Conservation (phyloP, 2,113 vertebrate genomes). For the Setophaga coronata region DNA sequence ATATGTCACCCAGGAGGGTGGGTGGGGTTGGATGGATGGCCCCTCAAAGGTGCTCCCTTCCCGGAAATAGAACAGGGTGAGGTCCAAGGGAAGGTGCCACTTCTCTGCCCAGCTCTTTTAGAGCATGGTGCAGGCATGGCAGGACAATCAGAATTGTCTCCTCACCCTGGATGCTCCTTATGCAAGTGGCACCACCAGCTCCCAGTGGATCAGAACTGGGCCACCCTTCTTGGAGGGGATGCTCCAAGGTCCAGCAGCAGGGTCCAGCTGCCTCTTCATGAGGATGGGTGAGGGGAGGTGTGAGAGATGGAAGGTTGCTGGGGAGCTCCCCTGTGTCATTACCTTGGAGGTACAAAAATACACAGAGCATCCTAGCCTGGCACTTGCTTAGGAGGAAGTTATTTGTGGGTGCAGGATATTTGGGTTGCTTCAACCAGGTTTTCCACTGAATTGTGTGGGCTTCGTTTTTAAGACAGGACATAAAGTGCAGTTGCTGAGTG, state of each 20-base stretch:
- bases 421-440: not conserved
- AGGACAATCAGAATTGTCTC: not conserved
- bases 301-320: not conserved
- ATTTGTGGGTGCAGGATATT: not conserved
- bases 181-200: not conserved
- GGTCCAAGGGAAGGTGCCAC: not conserved
- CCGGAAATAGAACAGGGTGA: not conserved
- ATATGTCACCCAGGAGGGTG: not conserved
- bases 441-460: not conserved
- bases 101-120: not conserved
- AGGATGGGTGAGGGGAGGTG: not conserved
- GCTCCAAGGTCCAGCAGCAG: not conserved
- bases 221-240: not conserved
- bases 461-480: not conserved
- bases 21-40: not conserved
- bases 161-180: not conserved
- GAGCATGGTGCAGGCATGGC: accelerated
- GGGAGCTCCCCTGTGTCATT: not conserved
- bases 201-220: not conserved
- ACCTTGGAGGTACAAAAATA: not conserved
- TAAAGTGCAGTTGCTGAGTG: not conserved
- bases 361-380: not conserved
- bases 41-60: not conserved
- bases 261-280: not conserved
- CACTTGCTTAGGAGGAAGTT: not conserved